A percentile compares a stretch with the other conserved stretches of the same genome.
phyloP scores from a whole-genome alignment of 2,888 invertebrate genomes.

The Orthosia gracilis region DNA sequence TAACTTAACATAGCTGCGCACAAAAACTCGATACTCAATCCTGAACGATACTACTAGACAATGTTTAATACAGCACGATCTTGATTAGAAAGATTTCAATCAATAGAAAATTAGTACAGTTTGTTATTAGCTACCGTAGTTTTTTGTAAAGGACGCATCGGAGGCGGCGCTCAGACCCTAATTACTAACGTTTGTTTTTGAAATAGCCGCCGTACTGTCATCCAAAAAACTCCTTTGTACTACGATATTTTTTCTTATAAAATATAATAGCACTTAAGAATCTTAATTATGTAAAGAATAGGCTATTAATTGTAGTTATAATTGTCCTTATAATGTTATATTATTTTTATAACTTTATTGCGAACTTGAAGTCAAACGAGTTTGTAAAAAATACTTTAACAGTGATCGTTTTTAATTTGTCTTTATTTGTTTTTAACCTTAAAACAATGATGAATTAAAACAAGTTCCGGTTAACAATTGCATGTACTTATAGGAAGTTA shows the following conservation, averaged over 20 bases:
- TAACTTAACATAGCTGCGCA: neutral
- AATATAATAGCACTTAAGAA: slow-evolving; percentile 25
- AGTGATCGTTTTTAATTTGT: slow-evolving; percentile 32
- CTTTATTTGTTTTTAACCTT: slow-evolving; percentile 14
- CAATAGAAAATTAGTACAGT: slow-evolving; percentile 81
- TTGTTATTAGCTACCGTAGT: slow-evolving; percentile 85
- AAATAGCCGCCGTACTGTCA: slow-evolving; percentile 84
- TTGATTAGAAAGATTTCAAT: slow-evolving; percentile 76
- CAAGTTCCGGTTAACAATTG: slow-evolving; percentile 5
- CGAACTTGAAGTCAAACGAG: slow-evolving; percentile 28
- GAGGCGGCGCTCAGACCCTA: slow-evolving; percentile 79
- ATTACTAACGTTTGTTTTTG: slow-evolving; percentile 89
- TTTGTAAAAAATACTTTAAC: slow-evolving; percentile 21
- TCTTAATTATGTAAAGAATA: slow-evolving; percentile 36
- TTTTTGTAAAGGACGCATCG: slow-evolving; percentile 73
- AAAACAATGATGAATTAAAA: slow-evolving; percentile 19
- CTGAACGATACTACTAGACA: neutral
- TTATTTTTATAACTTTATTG: slow-evolving; percentile 38
- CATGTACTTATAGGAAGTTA: slow-evolving; percentile 20
- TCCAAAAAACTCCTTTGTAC: slow-evolving; percentile 64
- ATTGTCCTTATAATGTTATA: slow-evolving; percentile 28
- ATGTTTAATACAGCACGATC: slow-evolving; percentile 62
- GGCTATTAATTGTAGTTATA: slow-evolving; percentile 32
- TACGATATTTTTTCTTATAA: slow-evolving; percentile 36
- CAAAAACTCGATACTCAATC: neutral